Percentiles rank a stretch among this genome's conserved stretches.
These are phyloP conservation scores for Stegodyphus dumicola DNA, from an alignment of 1,140 invertebrate genomes.

Conservation along the genomic window DNA sequence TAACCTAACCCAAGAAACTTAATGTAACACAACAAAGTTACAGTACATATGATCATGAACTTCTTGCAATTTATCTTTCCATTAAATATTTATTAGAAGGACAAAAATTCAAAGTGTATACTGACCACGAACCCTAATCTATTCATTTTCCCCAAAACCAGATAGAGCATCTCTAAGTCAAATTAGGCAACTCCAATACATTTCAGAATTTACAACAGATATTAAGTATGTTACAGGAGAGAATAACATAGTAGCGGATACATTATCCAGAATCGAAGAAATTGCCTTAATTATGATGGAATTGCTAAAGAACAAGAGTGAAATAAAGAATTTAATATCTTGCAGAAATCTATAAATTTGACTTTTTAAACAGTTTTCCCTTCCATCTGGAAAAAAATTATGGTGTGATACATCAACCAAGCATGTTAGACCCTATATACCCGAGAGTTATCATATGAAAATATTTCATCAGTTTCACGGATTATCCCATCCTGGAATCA, in stretches of 20 bases:
- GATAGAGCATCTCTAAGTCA: too few species aligned
- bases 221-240: too few species aligned
- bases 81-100: constrained; percentile 65
- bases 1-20: constrained; percentile 55
- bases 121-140: too few species aligned
- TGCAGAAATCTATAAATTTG: too few species aligned
- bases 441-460: not conserved
- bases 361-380: constrained; percentile 5
- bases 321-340: too few species aligned
- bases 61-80: constrained; percentile 63
- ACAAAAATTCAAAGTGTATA: constrained; percentile 60
- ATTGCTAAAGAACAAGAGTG: too few species aligned
- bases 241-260: too few species aligned
- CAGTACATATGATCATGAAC: constrained; percentile 63
- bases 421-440: constrained; percentile 29
- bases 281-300: too few species aligned
- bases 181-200: too few species aligned
- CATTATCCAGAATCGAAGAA: too few species aligned
- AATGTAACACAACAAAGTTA: constrained; percentile 48
- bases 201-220: too few species aligned
- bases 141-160: too few species aligned
- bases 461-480: constrained; percentile 19
- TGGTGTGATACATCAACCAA: constrained; percentile 8
- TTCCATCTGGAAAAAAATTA: constrained; percentile 6
- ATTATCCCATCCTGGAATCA: constrained; percentile 38